A percentile compares a stretch with the other conserved stretches of the same genome.
These are phyloP conservation scores for Meta bourneti DNA, from an alignment of 2,888 invertebrate genomes.

Conservation along the genomic window DNA sequence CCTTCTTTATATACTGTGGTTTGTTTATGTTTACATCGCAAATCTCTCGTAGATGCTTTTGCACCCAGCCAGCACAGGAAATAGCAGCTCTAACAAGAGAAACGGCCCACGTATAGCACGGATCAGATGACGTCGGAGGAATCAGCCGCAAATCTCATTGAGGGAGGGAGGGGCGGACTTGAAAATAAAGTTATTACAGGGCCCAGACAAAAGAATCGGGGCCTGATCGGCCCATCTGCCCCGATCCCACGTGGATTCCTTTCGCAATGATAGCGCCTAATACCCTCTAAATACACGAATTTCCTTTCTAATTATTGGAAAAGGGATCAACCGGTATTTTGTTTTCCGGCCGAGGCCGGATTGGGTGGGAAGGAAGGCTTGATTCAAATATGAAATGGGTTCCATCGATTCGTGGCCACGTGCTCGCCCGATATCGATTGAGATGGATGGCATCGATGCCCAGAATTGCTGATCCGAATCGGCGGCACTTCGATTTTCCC, in stretches of 20 bases:
- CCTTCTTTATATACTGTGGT: too few relatives aligned
- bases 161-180: not conserved
- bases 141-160: too few relatives aligned
- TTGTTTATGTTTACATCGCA: too few relatives aligned
- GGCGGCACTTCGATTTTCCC: not conserved
- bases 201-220: constrained; percentile 17
- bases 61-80: too few relatives aligned
- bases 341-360: constrained; percentile 27
- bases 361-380: not conserved
- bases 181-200: constrained; percentile 44
- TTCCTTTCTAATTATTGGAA: constrained; percentile 75
- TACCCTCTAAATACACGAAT: constrained; percentile 68
- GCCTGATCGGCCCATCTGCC: constrained; percentile 38
- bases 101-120: too few relatives aligned
- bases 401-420: constrained; percentile 47
- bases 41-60: too few relatives aligned
- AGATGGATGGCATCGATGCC: constrained; percentile 18
- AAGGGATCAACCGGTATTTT: constrained; percentile 67
- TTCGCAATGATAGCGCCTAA: constrained; percentile 56
- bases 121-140: too few relatives aligned
- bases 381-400: constrained; percentile 60
- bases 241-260: constrained; percentile 58
- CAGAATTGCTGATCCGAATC: not conserved
- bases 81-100: too few relatives aligned
- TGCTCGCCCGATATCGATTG: constrained; percentile 25